A percentile compares a stretch with the other conserved stretches of the same genome.
These are phyloP conservation scores for Chlorodrepanis virens DNA, from an alignment of 2,113 vertebrate species.

Conservation along the genomic window DNA sequence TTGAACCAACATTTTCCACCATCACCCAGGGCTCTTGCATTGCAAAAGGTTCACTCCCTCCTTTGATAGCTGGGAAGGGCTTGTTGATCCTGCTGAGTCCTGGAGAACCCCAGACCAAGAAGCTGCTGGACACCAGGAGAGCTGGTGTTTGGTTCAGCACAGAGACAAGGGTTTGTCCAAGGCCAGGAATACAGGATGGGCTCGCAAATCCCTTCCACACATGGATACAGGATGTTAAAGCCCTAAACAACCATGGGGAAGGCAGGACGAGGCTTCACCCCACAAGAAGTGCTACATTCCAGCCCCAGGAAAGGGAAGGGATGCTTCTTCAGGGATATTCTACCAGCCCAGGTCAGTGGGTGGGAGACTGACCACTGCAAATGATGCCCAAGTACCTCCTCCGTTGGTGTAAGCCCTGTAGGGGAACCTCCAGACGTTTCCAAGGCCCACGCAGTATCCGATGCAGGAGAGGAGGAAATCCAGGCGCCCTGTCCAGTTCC, in stretches of 20 bases:
- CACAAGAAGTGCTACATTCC: rapidly evolving
- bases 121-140: background rate
- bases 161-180: background rate
- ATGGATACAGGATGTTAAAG: background rate
- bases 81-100: background rate
- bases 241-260: background rate
- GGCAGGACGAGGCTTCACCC: background rate
- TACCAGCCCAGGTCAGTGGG: background rate
- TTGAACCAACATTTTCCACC: background rate
- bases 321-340: background rate
- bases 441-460: conserved; percentile 81
- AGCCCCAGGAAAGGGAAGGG: background rate
- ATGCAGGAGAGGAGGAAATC: conserved; percentile 85
- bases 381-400: conserved; percentile 68
- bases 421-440: conserved; percentile 82
- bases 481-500: conserved; percentile 81
- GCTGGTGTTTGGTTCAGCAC: background rate
- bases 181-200: background rate
- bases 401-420: conserved; percentile 82
- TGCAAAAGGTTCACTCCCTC: background rate
- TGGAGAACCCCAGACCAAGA: background rate
- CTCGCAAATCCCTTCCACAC: background rate
- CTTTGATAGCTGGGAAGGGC: background rate
- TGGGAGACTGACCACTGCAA: background rate
- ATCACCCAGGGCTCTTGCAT: background rate